phyloP scores from a whole-genome alignment of 2,888 invertebrate species.

The Heliothis peltigera region DNA sequence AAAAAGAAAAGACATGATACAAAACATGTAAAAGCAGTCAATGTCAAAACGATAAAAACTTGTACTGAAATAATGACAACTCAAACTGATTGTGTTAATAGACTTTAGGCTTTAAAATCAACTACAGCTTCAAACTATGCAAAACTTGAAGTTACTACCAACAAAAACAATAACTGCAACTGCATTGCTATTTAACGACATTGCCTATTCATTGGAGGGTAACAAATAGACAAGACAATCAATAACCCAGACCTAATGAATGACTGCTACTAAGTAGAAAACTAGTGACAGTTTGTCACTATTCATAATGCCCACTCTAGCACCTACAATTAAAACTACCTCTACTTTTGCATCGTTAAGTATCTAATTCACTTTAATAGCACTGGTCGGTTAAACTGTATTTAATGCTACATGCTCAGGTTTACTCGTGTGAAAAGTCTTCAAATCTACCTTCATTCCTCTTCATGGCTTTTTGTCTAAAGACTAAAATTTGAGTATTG shows the following conservation, averaged over 20 bases:
- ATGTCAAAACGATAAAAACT: too few relatives aligned
- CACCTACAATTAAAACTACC: conserved; percentile 7
- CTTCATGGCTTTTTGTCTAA: too few relatives aligned
- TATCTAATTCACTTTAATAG: neutral
- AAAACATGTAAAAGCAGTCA: too few relatives aligned
- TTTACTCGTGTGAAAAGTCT: neutral
- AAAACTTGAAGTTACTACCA: neutral
- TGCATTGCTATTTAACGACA: neutral
- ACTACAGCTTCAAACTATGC: neutral
- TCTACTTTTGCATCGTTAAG: neutral
- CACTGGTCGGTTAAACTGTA: neutral
- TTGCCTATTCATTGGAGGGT: conserved; percentile 1
- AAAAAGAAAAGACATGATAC: too few relatives aligned
- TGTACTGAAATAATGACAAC: too few relatives aligned
- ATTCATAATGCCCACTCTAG: neutral
- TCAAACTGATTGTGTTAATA: too few relatives aligned
- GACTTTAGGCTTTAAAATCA: neutral
- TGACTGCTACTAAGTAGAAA: conserved; percentile 10
- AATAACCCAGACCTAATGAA: conserved; percentile 12
- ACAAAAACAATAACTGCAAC: neutral
- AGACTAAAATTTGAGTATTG: too few relatives aligned
- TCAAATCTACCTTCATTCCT: too few relatives aligned
- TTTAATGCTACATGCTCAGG: neutral
- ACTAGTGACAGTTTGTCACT: neutral
- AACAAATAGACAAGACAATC: conserved; percentile 1